phyloP scores from a whole-genome alignment of 2,113 vertebrate genomes.

The Neomonachus schauinslandi region DNA sequence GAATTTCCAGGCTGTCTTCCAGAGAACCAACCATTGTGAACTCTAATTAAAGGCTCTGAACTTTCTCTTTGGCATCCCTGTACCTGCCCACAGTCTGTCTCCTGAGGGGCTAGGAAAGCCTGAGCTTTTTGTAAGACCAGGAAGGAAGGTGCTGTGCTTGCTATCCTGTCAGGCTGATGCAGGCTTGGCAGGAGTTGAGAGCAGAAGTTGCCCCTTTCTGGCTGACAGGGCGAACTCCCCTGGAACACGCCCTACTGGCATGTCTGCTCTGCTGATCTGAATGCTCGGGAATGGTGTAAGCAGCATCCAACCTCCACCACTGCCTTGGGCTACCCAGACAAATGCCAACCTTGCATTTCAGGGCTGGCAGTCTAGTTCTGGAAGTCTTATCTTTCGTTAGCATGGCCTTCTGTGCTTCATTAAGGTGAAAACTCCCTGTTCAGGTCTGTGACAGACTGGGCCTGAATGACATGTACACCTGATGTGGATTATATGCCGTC shows the following conservation, averaged over 20 bases:
- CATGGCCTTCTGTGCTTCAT: not conserved
- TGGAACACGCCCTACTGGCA: not conserved
- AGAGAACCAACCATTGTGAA: not conserved
- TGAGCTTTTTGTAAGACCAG: not conserved
- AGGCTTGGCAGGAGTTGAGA: not conserved
- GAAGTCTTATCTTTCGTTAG: not conserved
- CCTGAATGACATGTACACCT: not conserved
- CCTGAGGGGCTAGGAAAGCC: not conserved
- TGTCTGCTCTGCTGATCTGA: not conserved
- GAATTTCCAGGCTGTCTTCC: constrained; percentile 1
- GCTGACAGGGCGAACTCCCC: not conserved
- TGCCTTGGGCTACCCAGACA: not conserved
- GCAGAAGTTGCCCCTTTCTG: not conserved
- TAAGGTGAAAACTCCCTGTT: not conserved
- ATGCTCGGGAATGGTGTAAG: not conserved
- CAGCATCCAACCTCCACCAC: not conserved
- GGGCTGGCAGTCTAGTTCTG: not conserved
- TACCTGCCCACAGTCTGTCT: not conserved
- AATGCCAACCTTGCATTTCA: not conserved
- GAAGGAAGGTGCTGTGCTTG: not conserved
- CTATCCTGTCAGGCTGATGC: not conserved
- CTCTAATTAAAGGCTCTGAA: constrained; percentile 43
- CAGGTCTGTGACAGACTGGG: not conserved
- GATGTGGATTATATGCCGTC: not conserved
- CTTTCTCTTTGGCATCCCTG: not conserved